Base-by-base conservation (phyloP, 1,140 invertebrate species). In the Archegozetes longisetosus region DNA sequence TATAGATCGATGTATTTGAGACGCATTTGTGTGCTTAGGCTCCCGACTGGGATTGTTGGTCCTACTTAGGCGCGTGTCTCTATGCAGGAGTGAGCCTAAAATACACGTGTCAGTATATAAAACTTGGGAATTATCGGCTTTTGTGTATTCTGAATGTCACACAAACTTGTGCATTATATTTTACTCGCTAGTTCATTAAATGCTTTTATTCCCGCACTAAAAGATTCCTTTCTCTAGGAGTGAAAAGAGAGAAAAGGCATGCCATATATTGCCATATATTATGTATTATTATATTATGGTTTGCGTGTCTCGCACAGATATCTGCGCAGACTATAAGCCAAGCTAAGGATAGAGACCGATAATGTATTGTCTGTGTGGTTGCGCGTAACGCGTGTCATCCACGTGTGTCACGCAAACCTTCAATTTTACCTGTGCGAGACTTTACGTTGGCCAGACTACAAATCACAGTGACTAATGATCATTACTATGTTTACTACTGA, bases 401-500 rank as follows among this genome's bases (percentile, higher is more conserved):
- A 25, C 54, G 40, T 55, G 52, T 55, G 53, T 61, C 46, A 23
- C n/a, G 25, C 55, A 53, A 52, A 58, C 55, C 54, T 62, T 52
- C 55, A 53, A 53, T 58, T 53, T 54, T 55, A 54, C 52, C 61
- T 29, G 48, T 22, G 27, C 48, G 24, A 58, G 40, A 29, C 26
- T 54, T 61, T 55, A 55, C 55, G 53, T 55, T 3, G 49, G 32
- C 4, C 32, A 23, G 27, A 58, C 51, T 58, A 54, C 55, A 58
- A 62, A 62, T 62, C 58, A 62, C 52, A 51, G 58, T 54, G 61
- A 62, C 58, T 62, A 58, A 62, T 62, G 54, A 56, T 58, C 58
- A 58, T 62, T 62, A 58, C 51, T 40, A 32, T 51, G 58, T 58
- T 56, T 58, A 58, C 61, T 28, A 56, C n/a, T n/a, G n/a, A n/a